phyloP scores from a whole-genome alignment of 2,113 vertebrate genomes.

The Crotalus helleri region DNA sequence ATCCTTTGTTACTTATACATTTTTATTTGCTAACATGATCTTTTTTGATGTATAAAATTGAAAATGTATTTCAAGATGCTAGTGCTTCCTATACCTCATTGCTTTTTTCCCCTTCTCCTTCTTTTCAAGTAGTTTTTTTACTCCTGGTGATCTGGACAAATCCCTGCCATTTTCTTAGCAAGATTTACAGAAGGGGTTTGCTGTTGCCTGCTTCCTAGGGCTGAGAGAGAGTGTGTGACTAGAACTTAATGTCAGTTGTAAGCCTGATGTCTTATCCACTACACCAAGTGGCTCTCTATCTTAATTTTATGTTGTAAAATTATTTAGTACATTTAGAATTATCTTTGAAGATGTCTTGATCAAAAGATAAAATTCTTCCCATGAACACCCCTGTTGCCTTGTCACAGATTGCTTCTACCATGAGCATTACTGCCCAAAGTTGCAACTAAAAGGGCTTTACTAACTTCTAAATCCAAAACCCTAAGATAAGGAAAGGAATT shows the following conservation, averaged over 20 bases:
- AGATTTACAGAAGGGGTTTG: neutral
- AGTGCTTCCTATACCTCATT: neutral
- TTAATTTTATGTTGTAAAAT: neutral
- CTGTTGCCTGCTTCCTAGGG: neutral
- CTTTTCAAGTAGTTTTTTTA: neutral
- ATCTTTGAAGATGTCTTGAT: neutral
- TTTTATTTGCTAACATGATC: neutral
- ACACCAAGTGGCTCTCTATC: neutral
- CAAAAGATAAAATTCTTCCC: neutral
- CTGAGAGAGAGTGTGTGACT: neutral
- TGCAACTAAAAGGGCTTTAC: neutral
- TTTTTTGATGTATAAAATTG: neutral
- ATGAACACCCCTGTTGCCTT: neutral
- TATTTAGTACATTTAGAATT: neutral
- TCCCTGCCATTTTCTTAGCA: neutral
- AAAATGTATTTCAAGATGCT: neutral
- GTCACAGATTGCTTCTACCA: neutral
- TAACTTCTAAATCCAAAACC: neutral
- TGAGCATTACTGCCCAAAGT: neutral
- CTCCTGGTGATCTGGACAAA: neutral
- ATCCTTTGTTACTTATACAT: neutral
- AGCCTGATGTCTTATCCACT: neutral
- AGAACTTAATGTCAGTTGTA: neutral
- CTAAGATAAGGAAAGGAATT: neutral
- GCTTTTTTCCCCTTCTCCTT: rapidly evolving